Evolutionary conservation across 2,797 vertebrate species (phyloP).

Genomic region (Oreortyx pictus): DNA sequence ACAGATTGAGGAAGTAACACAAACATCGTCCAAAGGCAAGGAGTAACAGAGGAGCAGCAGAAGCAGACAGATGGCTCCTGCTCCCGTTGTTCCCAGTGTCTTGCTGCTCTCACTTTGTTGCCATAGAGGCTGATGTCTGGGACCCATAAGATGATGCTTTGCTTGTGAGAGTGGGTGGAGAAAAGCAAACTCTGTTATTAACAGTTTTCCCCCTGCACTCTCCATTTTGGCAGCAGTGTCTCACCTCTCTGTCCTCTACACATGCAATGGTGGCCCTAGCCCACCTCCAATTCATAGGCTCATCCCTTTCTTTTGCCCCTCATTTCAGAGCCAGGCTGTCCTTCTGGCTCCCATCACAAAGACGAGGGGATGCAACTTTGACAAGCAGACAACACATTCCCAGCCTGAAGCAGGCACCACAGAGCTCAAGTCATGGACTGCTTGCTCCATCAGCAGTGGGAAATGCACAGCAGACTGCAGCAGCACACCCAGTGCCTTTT

Average conservation of each 20-base stretch:
- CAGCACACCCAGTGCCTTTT: neutral
- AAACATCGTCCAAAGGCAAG: conserved; percentile 50
- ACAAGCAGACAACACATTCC: neutral
- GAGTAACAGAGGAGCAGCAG: conserved; percentile 33
- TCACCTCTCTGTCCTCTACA: neutral
- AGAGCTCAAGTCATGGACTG: neutral
- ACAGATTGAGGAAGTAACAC: conserved; percentile 67
- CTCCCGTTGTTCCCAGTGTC: conserved; percentile 25
- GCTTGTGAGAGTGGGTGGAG: neutral
- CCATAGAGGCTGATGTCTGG: conserved; percentile 44
- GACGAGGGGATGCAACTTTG: neutral
- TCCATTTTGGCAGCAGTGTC: neutral
- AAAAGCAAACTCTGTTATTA: neutral
- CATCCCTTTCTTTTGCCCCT: neutral
- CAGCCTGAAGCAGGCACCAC: neutral
- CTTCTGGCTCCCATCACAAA: neutral
- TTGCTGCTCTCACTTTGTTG: conserved; percentile 54
- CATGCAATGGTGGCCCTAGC: neutral
- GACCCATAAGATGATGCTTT: neutral
- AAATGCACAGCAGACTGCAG: neutral
- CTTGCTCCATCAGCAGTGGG: neutral
- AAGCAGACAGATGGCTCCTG: conserved; percentile 63
- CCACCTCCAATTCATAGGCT: neutral
- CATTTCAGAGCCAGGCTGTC: neutral
- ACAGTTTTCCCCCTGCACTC: neutral